A percentile compares a stretch with the other conserved stretches of the same genome.
These are phyloP conservation scores for Drosophila burlai DNA, from an alignment of 1,140 invertebrate genomes.

Conservation along the genomic window DNA sequence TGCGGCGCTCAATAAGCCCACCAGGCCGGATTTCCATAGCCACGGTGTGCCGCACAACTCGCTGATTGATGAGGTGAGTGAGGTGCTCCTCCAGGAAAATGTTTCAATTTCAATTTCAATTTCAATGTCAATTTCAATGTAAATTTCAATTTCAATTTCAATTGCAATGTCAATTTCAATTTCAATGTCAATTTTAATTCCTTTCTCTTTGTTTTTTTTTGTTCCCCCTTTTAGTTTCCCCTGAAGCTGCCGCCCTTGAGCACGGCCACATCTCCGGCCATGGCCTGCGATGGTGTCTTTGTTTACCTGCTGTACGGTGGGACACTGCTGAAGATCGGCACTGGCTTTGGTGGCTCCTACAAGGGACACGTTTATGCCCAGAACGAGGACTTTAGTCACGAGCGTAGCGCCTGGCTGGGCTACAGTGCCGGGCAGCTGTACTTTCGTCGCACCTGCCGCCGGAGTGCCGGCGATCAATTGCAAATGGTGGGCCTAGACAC, in stretches of 20 bases:
- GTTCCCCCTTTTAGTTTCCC: constrained; percentile 46
- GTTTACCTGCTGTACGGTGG: constrained; percentile 93
- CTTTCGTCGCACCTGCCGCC: constrained; percentile 76
- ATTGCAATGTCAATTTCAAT: too few relatives aligned
- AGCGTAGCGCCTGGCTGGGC: constrained; percentile 92
- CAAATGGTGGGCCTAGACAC: constrained; percentile 81
- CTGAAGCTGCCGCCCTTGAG: constrained; percentile 52
- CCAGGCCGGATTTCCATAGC: constrained; percentile 94
- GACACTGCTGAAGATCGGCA: constrained; percentile 95
- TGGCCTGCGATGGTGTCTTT: constrained; percentile 95
- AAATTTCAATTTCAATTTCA: too few relatives aligned
- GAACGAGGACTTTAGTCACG: constrained; percentile 91
- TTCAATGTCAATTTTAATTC: neutral
- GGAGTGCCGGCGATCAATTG: constrained; percentile 70
- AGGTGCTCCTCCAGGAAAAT: too few relatives aligned
- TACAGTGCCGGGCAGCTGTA: constrained; percentile 88
- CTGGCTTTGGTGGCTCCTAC: constrained; percentile 95
- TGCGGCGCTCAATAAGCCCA: constrained; percentile 93
- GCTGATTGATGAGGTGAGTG: constrained; percentile 89
- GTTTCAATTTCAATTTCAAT: too few relatives aligned
- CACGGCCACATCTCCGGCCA: constrained; percentile 86
- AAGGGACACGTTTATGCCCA: constrained; percentile 94
- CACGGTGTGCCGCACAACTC: constrained; percentile 93
- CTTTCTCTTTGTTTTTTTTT: neutral
- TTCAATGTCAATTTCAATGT: neutral